Base-by-base conservation (phyloP, 2,113 vertebrate genomes). In the Sinocyclocheilus anophthalmus region DNA sequence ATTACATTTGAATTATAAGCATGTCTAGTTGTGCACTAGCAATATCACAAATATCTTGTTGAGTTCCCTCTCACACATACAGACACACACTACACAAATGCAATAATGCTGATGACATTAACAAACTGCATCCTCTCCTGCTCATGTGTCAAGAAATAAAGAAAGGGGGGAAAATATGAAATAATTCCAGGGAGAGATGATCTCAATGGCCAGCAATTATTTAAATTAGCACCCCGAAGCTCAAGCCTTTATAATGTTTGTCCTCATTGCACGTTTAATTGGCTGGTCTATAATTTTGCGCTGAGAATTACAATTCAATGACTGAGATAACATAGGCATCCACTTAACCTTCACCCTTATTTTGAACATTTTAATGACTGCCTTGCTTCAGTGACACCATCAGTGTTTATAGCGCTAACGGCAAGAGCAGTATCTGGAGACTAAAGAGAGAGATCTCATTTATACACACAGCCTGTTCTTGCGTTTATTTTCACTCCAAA, bases 281-380 rank as follows among this genome's bases (percentile, higher is more conserved):
- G 88, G 48, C 42, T 13, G 37, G 22, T 76, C 80, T 83, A 83
- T 89, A 91, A 88, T 91, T 88, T 88, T 86, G 65, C 61, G 42
- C 70, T 9, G 63, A 84, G 85, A 89, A 91, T 88, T 89, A 86
- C 88, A 88, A 91, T 88, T 81, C 84, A 85, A 76, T 78, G 81
- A 83, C 63, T 86, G 86, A 85, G 87, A 91, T 89, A 90, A 81
- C 84, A 78, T 30, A 83, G 76, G n/a, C 76, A 80, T 33, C 84
- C 88, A 85, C 79, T 91, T 91, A 88, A 88, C 88, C 88, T 86
- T 88, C 87, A 88, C 81, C 79, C 85, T 84, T 84, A 83, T 88
- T 81, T 86, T 73, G 77, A 88, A 69, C 65, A 45, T 81, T 86
- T 87, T 89, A 90, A 90, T 90, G 88, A 82, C 78, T 85, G 86